Evolutionary conservation across 2,113 vertebrate genomes (phyloP), one percentile per base, ranked within the genome.

Genomic region (Prionailurus viverrinus): DNA sequence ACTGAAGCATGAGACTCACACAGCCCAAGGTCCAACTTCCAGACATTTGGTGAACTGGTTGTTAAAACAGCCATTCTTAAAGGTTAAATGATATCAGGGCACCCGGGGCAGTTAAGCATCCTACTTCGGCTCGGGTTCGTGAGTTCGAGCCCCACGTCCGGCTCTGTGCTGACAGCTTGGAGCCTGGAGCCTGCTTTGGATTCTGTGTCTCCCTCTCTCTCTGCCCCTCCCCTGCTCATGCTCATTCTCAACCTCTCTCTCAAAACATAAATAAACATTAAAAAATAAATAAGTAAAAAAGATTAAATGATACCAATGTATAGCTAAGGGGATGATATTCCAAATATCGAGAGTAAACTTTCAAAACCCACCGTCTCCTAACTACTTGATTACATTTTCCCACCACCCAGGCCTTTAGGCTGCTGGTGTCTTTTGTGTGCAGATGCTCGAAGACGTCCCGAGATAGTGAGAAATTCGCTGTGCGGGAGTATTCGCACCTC

Each of bases 381-480:
- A 23, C 7, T 13, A 27, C 15, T 23, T 31, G 11, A 21, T 11
- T 10, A 6, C 11, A 14, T 51, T 63, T 39, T 8, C 13, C n/a
- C 65, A 0, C 10, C 5, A 7, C 21, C 53, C 33, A 1, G 7
- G 36, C 7, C 12, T 33, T 55, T 19, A 66, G 25, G 31, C 61
- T 29, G 4, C 25, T 33, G 14, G 3, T 1, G 3, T 33, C 36
- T 41, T 53, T 7, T 3, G 51, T 2, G 39, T 7, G 0, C 4
- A 10, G 0, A 2, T 1, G 4, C n/a, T 25, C 55, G 15, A 12
- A 4, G 13, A 31, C 0, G 0, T n/a, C 61, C 0, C 0, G 0
- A 0, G 16, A 1, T 0, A 15, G 41, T 48, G 6, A 1, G 8
- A 61, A 39, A 23, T 2, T 0, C 0, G 8, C 81, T 2, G 0